phyloP scores from a whole-genome alignment of 2,888 invertebrate genomes.

The Brenthis ino region DNA sequence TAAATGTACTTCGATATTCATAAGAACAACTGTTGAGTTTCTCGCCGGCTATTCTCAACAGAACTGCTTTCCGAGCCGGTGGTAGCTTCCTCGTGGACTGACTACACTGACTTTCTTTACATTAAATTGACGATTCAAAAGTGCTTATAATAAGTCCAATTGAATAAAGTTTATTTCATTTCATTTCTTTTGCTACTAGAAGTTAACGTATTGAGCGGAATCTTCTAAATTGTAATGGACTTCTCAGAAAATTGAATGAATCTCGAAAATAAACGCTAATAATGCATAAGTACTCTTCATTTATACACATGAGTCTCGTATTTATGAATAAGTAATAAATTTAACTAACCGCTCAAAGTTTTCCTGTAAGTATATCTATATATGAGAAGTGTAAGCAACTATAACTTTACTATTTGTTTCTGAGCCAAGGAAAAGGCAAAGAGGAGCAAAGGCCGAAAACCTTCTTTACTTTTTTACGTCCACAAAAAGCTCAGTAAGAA shows the following conservation, averaged over 20 bases:
- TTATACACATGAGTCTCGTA: too few species aligned
- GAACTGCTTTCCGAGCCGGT: too few species aligned
- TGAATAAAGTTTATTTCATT: too few species aligned
- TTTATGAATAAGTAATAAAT: conserved; percentile 17
- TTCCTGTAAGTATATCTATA: neutral
- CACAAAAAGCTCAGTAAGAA: conserved; percentile 70
- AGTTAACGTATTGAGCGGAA: neutral
- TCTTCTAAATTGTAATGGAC: neutral
- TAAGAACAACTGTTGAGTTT: too few species aligned
- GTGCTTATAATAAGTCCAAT: too few species aligned
- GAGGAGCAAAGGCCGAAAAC: conserved; percentile 20
- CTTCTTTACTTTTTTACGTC: conserved; percentile 55
- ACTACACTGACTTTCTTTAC: too few species aligned
- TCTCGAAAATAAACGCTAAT: neutral
- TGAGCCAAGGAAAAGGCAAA: conserved; percentile 44
- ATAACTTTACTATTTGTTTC: neutral
- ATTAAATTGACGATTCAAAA: too few species aligned
- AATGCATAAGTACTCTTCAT: conserved; percentile 32
- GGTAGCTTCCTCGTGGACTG: too few species aligned
- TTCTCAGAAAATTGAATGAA: neutral
- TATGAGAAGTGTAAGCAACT: conserved; percentile 5
- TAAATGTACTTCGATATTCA: too few species aligned
- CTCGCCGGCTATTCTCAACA: too few species aligned
- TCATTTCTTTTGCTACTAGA: conserved; percentile 5
- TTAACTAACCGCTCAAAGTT: neutral